These are phyloP conservation scores for Micronisus gabar DNA, from an alignment of 2,113 vertebrate species.

Conservation along the genomic window DNA sequence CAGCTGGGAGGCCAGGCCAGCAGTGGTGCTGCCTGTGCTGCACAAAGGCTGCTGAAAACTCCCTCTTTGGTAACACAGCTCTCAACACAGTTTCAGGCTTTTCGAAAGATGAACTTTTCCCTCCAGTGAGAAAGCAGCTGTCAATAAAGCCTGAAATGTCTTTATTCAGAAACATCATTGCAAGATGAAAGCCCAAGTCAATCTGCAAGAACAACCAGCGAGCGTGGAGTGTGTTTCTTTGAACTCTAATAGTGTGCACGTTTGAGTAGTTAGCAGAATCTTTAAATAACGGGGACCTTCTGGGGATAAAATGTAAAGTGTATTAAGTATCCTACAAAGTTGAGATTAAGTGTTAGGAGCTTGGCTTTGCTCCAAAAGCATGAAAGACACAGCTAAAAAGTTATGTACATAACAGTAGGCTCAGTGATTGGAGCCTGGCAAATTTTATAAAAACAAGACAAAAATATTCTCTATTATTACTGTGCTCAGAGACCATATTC, in stretches of 20 bases:
- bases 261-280: constrained; percentile 51
- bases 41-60: not conserved
- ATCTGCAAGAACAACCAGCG: not conserved
- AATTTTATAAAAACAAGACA: constrained; percentile 65
- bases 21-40: not conserved
- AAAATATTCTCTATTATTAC: constrained; percentile 65
- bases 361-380: constrained; percentile 57
- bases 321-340: constrained; percentile 67
- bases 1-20: constrained; percentile 7
- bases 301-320: constrained; percentile 57
- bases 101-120: constrained; percentile 5
- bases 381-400: constrained; percentile 62
- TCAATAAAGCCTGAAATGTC: constrained; percentile 32
- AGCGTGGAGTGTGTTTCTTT: constrained; percentile 22
- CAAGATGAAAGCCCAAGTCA: constrained; percentile 40
- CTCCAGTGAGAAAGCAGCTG: constrained; percentile 35
- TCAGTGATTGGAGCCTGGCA: constrained; percentile 52
- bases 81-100: not conserved
- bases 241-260: constrained; percentile 30
- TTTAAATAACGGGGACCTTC: constrained; percentile 56
- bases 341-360: constrained; percentile 63
- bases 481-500: constrained; percentile 58
- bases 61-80: not conserved
- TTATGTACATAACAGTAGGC: constrained; percentile 51
- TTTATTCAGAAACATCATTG: constrained; percentile 30